Conservation (phyloP, 2,888 invertebrate genomes). For the Neoascia interrupta region DNA sequence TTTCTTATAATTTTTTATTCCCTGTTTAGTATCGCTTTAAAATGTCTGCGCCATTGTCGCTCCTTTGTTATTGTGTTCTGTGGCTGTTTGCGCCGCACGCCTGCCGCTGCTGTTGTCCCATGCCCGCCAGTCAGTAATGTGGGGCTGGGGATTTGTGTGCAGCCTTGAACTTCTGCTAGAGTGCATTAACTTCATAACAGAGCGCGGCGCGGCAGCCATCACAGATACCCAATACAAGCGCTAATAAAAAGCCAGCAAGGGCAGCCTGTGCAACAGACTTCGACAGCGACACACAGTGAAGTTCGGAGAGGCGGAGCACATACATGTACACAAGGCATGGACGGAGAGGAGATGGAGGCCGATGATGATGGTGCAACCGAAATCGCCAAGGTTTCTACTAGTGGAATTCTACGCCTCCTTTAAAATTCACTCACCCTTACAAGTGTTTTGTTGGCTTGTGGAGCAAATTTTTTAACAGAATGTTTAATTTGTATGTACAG, state of each 20-base stretch:
- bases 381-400: too few relatives aligned
- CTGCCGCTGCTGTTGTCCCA: conserved; percentile 1
- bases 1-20: not conserved
- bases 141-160: conserved; percentile 68
- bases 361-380: not conserved
- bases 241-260: not conserved
- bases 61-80: conserved; percentile 22
- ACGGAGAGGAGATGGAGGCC: not conserved
- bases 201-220: too few relatives aligned
- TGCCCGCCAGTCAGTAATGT: not conserved
- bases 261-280: not conserved
- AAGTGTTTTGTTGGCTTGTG: too few relatives aligned
- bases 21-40: conserved; percentile 30
- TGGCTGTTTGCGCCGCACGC: not conserved
- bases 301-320: too few relatives aligned
- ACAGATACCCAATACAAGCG: not conserved
- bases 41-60: conserved; percentile 39
- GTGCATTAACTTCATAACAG: conserved; percentile 77
- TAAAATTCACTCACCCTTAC: too few relatives aligned
- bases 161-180: conserved; percentile 79
- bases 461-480: too few relatives aligned
- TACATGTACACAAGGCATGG: too few relatives aligned
- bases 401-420: too few relatives aligned
- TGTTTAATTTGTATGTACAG: too few relatives aligned
- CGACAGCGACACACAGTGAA: not conserved